A percentile compares a stretch with the other conserved stretches of the same genome.
Evolutionary conservation across 2,888 invertebrate genomes (phyloP).

Genomic region (Chloroclysta siterata): DNA sequence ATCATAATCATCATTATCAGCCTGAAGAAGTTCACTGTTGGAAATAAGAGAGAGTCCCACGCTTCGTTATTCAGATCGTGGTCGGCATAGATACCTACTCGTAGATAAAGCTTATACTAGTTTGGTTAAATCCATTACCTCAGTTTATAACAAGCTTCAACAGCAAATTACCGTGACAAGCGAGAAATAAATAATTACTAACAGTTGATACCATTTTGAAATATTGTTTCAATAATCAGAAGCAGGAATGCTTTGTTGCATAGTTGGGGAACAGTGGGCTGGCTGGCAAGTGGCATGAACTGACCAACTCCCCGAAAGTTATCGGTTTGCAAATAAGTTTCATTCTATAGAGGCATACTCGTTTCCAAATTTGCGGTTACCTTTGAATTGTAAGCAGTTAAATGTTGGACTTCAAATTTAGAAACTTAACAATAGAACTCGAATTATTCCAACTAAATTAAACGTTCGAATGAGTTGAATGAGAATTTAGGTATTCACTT

Average conservation of each 20-base stretch:
- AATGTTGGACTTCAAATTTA: slow-evolving; percentile 81
- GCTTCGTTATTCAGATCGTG: too few relatives aligned
- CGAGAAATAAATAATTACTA: not conserved
- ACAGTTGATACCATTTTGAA: slow-evolving; percentile 39
- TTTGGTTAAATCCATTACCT: too few relatives aligned
- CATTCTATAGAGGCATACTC: slow-evolving; percentile 76
- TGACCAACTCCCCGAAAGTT: slow-evolving; percentile 76
- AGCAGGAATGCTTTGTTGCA: slow-evolving; percentile 68
- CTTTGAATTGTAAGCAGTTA: slow-evolving; percentile 84
- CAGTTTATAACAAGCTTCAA: not conserved
- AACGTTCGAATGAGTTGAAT: slow-evolving; percentile 76
- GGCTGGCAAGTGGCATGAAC: slow-evolving; percentile 61
- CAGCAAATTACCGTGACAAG: not conserved
- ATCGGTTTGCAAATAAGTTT: slow-evolving; percentile 82
- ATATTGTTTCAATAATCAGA: slow-evolving; percentile 56
- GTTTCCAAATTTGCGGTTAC: slow-evolving; percentile 82
- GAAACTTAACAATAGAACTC: slow-evolving; percentile 82
- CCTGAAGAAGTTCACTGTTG: too few relatives aligned
- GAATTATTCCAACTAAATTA: slow-evolving; percentile 82
- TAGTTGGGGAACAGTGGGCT: slow-evolving; percentile 66
- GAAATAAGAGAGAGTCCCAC: too few relatives aligned
- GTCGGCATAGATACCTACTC: too few relatives aligned
- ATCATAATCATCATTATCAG: too few relatives aligned
- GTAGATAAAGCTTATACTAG: too few relatives aligned
- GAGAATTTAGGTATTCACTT: slow-evolving; percentile 76